Percentiles rank a stretch among this genome's conserved stretches.
These are phyloP conservation scores for Microctonus brassicae DNA, from an alignment of 2,888 invertebrate genomes.

Conservation along the genomic window DNA sequence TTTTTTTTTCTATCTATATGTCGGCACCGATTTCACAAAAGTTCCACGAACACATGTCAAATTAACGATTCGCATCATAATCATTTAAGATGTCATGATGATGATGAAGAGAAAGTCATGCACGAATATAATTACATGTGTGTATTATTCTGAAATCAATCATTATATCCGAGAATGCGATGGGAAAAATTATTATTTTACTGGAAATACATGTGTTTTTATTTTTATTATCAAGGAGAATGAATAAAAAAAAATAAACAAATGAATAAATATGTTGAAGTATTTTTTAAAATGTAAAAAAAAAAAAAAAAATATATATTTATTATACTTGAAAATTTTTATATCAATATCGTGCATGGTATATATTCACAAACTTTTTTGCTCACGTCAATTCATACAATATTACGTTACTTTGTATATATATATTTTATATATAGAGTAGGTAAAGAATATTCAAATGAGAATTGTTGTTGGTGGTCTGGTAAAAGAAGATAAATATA, in stretches of 20 bases:
- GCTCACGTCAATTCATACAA: not conserved
- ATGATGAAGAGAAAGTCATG: constrained; percentile 1
- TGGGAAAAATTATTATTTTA: too few relatives aligned
- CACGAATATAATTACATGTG: not conserved
- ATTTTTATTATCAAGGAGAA: not conserved
- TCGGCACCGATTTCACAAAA: not conserved
- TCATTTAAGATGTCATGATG: constrained; percentile 6
- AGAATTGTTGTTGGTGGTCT: not conserved
- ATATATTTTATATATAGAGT: not conserved
- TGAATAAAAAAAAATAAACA: not conserved
- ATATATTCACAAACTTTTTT: not conserved
- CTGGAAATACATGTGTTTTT: too few relatives aligned
- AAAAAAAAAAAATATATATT: not conserved
- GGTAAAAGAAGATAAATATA: not conserved
- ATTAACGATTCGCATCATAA: constrained; percentile 1
- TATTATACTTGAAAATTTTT: not conserved
- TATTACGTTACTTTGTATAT: not conserved
- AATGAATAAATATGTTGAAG: constrained; percentile 1
- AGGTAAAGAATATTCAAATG: not conserved
- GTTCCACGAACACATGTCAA: not conserved
- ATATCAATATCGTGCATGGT: constrained; percentile 12
- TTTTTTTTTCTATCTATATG: not conserved
- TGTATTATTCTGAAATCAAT: constrained; percentile 7
- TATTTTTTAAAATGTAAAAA: constrained; percentile 1
- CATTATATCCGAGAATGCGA: not conserved